Percentiles rank a stretch among this genome's conserved stretches.
Conservation (phyloP, 2,113 vertebrate genomes). For the Cynopterus brachyotis region DNA sequence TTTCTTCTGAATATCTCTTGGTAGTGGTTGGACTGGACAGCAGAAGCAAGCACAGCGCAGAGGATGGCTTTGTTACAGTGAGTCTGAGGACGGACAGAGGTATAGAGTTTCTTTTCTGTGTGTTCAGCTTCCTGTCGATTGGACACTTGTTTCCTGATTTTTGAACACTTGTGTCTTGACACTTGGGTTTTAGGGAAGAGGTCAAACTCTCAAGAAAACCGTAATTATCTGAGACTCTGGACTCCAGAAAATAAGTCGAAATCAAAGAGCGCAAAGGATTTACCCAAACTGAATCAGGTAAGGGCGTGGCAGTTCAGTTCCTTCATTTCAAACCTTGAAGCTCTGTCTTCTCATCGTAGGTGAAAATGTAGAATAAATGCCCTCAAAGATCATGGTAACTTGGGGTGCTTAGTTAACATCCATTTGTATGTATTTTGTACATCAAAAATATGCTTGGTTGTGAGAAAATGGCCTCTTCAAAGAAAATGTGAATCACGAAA, state of each 20-base stretch:
- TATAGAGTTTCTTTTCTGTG: constrained; percentile 55
- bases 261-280: constrained; percentile 90
- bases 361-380: background rate
- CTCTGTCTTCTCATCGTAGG: background rate
- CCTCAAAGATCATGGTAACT: background rate
- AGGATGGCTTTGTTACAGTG: constrained; percentile 95
- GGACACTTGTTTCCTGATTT: background rate
- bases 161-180: background rate
- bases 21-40: constrained; percentile 88
- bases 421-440: background rate
- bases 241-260: constrained; percentile 92
- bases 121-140: background rate
- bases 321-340: background rate
- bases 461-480: background rate
- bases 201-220: constrained; percentile 91
- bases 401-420: background rate
- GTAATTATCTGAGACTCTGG: constrained; percentile 95
- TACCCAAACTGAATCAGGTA: constrained; percentile 97
- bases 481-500: background rate
- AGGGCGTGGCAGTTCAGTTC: background rate
- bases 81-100: constrained; percentile 95
- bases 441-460: background rate
- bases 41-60: constrained; percentile 88
- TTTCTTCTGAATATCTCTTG: constrained; percentile 43
- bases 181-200: constrained; percentile 89